These are phyloP conservation scores for Noturus placidus DNA, from an alignment of 2,113 vertebrate genomes.

Conservation along the genomic window DNA sequence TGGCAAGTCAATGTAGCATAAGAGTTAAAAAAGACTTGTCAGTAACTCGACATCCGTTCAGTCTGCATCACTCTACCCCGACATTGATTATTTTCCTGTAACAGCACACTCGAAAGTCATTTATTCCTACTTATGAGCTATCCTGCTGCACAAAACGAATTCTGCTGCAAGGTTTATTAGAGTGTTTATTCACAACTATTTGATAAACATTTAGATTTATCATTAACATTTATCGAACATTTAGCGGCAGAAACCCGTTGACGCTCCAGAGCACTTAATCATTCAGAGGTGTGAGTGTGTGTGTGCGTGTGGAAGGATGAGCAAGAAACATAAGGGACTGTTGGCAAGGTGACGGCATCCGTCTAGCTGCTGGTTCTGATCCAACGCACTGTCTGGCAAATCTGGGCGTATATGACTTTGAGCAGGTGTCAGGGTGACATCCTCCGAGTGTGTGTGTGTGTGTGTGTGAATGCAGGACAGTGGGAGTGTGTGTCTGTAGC, in stretches of 20 bases:
- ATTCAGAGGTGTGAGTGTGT: neutral
- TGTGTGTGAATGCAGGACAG: constrained; percentile 27
- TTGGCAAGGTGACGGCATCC: neutral
- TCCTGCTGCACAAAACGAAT: neutral
- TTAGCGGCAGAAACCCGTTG: neutral
- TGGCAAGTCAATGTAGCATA: neutral
- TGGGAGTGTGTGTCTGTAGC: neutral
- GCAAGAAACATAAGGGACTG: neutral
- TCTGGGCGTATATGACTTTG: constrained; percentile 24
- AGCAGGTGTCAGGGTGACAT: constrained; percentile 29
- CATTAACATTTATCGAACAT: too few species aligned
- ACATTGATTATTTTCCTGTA: neutral
- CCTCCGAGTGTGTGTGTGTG: constrained; percentile 20
- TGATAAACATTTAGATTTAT: too few species aligned
- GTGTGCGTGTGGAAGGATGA: neutral
- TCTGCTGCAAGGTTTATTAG: neutral
- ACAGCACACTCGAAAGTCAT: neutral
- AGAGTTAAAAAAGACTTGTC: neutral
- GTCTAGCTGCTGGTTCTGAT: neutral
- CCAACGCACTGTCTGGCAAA: constrained; percentile 1
- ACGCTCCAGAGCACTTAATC: neutral
- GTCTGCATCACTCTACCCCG: neutral
- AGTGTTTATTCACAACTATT: neutral
- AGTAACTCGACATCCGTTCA: neutral
- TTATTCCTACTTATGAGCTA: neutral